Evolutionary conservation across 2,113 vertebrate species (phyloP), one percentile per base, ranked within the genome.

Genomic region (Shinisaurus crocodilurus): DNA sequence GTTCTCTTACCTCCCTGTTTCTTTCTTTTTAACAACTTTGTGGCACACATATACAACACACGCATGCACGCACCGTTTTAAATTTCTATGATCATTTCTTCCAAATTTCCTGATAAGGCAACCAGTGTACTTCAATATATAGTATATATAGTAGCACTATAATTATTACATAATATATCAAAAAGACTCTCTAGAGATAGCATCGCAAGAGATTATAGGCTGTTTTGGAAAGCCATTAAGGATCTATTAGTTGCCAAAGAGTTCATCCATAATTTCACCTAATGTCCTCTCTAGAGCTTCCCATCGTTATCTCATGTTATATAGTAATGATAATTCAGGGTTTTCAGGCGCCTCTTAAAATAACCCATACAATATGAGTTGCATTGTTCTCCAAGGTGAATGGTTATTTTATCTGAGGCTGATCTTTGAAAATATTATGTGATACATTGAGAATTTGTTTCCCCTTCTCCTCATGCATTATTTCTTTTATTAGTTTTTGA

Each of bases 231-330:
- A 92, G 87, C 90, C 92, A 92, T 95, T 93, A 95, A 96, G 90
- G 93, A 94, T 72, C 93, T 93, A 92, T 96, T 94, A 93, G 90
- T 93, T 94, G 91, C 85, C 95, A 94, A 94, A 95, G 92, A 90
- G 89, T 87, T 92, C 91, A 94, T 93, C 92, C 86, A 94, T 96
- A 95, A 95, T 74, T 92, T 95, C 92, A 92, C 91, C 77, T 88
- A 88, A 94, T 82, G 69, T 88, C 50, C 90, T 91, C 90, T 96
- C 94, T 92, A 82, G 93, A 92, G 94, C 65, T 93, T 95, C 93
- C 10, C 65, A 93, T 94, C 86, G 25, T 89, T 88, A 69, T 77
- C 88, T 43, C 5, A 1, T 88, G 37, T 5, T 88, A 48, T 89
- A n/a, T 92, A 6, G 40, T 32, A 54, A 79, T 29, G 18, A 75